phyloP scores from a whole-genome alignment of 2,888 invertebrate genomes.

The Celastrina argiolus region DNA sequence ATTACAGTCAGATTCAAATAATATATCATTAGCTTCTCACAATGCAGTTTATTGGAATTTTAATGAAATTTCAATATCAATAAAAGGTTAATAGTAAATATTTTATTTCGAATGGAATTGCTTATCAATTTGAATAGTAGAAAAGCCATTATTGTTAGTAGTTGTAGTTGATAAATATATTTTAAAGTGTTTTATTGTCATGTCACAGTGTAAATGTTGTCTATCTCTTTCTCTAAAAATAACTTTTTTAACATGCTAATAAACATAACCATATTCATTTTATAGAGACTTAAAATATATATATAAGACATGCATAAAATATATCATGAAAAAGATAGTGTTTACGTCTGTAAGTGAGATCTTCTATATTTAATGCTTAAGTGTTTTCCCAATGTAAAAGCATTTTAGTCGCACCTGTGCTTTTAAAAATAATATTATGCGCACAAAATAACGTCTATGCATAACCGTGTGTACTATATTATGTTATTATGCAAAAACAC shows the following conservation, averaged over 20 bases:
- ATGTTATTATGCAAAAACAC: conserved; percentile 16
- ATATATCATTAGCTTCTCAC: neutral
- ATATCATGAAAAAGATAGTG: neutral
- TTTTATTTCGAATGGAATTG: too few species aligned
- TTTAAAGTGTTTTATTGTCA: too few species aligned
- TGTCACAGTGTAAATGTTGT: too few species aligned
- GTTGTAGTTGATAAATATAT: too few species aligned
- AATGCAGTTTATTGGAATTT: neutral
- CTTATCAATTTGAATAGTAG: too few species aligned
- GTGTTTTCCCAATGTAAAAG: conserved; percentile 18
- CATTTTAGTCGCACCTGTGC: conserved; percentile 16
- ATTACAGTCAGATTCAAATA: neutral
- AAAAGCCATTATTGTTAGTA: too few species aligned
- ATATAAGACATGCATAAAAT: neutral
- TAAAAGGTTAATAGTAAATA: neutral
- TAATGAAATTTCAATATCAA: neutral
- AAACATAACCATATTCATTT: too few species aligned
- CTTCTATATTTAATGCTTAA: conserved; percentile 14
- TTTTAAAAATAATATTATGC: conserved; percentile 15
- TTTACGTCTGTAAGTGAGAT: neutral
- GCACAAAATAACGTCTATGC: neutral
- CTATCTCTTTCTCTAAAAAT: too few species aligned
- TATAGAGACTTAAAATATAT: too few species aligned
- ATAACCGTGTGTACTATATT: neutral
- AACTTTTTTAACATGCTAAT: too few species aligned